These are phyloP conservation scores for Anoncus sp. DNA, from an alignment of 2,888 invertebrate species.

Conservation along the genomic window DNA sequence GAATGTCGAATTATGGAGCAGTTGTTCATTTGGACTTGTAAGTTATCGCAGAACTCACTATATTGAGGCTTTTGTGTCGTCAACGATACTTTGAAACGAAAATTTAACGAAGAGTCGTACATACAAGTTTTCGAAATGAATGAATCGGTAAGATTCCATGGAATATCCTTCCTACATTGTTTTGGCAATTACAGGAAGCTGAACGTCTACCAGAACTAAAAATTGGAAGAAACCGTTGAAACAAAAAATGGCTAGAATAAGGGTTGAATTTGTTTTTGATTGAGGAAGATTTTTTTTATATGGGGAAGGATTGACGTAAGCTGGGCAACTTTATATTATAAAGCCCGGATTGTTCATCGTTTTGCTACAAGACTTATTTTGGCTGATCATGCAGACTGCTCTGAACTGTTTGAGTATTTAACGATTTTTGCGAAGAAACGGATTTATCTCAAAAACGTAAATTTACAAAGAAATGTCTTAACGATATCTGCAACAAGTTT, in stretches of 20 bases:
- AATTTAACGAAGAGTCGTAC: not conserved
- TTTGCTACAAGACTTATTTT: no score
- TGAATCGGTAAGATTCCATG: not conserved
- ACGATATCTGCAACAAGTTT: no score
- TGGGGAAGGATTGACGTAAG: not conserved
- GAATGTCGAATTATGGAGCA: no score
- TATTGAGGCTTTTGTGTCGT: not conserved
- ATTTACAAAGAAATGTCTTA: no score
- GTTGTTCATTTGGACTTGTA: no score
- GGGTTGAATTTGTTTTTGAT: not conserved
- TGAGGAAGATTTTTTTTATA: not conserved
- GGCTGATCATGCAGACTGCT: not conserved
- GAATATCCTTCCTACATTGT: not conserved
- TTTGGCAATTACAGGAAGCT: no score
- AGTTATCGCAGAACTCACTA: no score
- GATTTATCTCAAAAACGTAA: no score
- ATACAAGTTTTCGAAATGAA: not conserved
- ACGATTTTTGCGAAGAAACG: not conserved
- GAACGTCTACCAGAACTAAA: not conserved
- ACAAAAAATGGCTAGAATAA: not conserved
- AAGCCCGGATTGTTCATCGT: no score
- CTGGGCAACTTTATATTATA: no score
- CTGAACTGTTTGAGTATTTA: not conserved
- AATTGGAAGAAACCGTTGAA: not conserved
- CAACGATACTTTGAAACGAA: not conserved